Evolutionary conservation across 2,888 invertebrate species (phyloP), one percentile per base, ranked within the genome.

Genomic region (Rhamnusium bicolor): DNA sequence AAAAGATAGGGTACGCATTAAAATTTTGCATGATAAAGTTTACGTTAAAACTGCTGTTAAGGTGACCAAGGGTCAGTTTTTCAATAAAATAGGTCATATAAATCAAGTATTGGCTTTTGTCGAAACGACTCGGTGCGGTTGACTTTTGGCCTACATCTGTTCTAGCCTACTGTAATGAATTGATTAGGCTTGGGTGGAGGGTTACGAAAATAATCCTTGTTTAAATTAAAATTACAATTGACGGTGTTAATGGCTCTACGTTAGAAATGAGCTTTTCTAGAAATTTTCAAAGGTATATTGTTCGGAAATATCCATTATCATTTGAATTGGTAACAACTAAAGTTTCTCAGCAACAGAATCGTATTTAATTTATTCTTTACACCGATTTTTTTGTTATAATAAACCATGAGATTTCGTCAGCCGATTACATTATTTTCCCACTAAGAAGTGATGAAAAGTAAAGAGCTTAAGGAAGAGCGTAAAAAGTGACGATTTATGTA

Each of bases 121-220:
- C 79, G 63, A 40, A 14, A 4, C 4, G 65, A 53, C 53, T 21
- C 19, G 24, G 73, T 80, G 82, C 79, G 88, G 88, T 87, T 87
- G 87, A 86, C 88, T 87, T 85, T 86, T 87, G 87, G 85, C 88
- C 88, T 87, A 87, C 88, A 88, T 88, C 88, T 88, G 87, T 87
- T 86, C 86, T 84, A 83, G 84, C 84, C 84, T 72, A 77, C 71
- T 63, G 77, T 77, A 84, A 85, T 83, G 81, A 83, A 84, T 82
- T 80, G 75, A 76, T 72, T 75, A 63, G 72, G 24, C 14, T 47
- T 10, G 24, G 67, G 56, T 56, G 54, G 67, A 67, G 67, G 56
- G 67, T 67, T 67, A 56, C 40, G 24, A 46, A 24, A 19, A 24
- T 61, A 46, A 32, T 5, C 56, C 61, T 67, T 24, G 46, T 56